Evolutionary conservation across 2,113 vertebrate genomes (phyloP), one percentile per base, ranked within the genome.

Genomic region (Lepus europaeus): DNA sequence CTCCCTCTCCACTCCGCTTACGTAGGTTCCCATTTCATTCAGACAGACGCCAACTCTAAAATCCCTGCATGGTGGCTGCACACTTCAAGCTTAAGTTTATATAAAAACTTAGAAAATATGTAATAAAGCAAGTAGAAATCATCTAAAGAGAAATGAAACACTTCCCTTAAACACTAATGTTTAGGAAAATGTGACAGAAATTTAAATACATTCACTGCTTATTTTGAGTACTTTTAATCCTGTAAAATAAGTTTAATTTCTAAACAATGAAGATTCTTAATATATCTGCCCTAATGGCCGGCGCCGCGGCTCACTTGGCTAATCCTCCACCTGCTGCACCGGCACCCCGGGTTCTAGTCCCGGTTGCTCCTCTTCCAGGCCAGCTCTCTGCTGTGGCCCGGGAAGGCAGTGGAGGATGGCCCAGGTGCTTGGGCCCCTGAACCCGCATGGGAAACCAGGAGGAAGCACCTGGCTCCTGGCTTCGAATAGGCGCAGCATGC

Each of bases 41-140:
- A 73, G 69, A 70, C 0, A 51, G 39, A 19, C 3, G 23, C 36
- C 29, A 29, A 76, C 33, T 72, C 53, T 69, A 77, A 88, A 95
- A 51, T 59, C 5, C 63, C 23, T 53, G 29, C 27, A 53, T 16
- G 23, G 25, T 29, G 36, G 51, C 17, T 14, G 29, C 78, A 80
- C 39, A 85, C 68, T 80, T 90, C 72, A 70, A 85, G 78, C n/a
- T 84, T 88, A 90, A 92, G 39, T 93, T n/a, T 79, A 25, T 5
- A 29, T 23, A 29, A 83, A 74, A 33, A 61, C 23, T 45, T 91
- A 83, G 53, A 49, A 79, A 82, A 74, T 70, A 73, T 61, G n/a
- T n/a, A 86, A 64, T 27, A 78, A 90, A 64, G 61, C 17, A 90
- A 74, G 59, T 16, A 66, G n/a, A 49, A 79, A 70, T 17, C 10